Conservation (phyloP, 2,888 invertebrate species). For the Luperina nickerlii region DNA sequence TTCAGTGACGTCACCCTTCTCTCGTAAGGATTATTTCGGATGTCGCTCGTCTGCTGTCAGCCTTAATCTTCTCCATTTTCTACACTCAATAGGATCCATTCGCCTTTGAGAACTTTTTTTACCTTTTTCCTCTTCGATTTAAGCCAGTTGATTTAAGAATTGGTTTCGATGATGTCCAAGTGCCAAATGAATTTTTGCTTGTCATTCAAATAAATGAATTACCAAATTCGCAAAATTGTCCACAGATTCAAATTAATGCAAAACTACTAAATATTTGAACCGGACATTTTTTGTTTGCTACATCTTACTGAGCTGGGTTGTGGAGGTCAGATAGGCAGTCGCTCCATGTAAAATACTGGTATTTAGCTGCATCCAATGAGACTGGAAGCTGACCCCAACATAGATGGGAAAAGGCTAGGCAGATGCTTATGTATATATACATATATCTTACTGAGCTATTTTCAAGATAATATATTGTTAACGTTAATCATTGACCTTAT, state of each 20-base stretch:
- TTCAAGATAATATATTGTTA: conserved; percentile 14
- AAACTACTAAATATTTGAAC: background rate
- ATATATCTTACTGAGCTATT: background rate
- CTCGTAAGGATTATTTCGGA: conserved; percentile 25
- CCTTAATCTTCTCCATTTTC: conserved; percentile 57
- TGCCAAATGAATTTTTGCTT: background rate
- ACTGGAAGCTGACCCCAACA: background rate
- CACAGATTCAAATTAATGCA: background rate
- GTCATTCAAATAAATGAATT: background rate
- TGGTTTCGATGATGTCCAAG: conserved; percentile 1
- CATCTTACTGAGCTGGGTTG: background rate
- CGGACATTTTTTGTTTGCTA: background rate
- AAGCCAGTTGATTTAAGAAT: conserved; percentile 14
- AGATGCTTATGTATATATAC: too few relatives aligned
- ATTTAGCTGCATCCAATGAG: background rate
- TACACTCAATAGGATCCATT: conserved; percentile 44
- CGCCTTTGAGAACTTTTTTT: conserved; percentile 20
- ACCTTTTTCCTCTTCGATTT: conserved; percentile 12
- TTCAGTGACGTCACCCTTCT: conserved; percentile 36
- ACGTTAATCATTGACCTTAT: conserved; percentile 34
- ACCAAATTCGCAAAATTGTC: background rate
- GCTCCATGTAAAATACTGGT: background rate
- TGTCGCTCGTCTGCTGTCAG: conserved; percentile 31
- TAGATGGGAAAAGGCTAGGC: too few relatives aligned
- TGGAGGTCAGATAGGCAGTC: background rate